Evolutionary conservation across 2,888 invertebrate genomes (phyloP), one percentile per base, ranked within the genome.

Genomic region (Tachina fera): DNA sequence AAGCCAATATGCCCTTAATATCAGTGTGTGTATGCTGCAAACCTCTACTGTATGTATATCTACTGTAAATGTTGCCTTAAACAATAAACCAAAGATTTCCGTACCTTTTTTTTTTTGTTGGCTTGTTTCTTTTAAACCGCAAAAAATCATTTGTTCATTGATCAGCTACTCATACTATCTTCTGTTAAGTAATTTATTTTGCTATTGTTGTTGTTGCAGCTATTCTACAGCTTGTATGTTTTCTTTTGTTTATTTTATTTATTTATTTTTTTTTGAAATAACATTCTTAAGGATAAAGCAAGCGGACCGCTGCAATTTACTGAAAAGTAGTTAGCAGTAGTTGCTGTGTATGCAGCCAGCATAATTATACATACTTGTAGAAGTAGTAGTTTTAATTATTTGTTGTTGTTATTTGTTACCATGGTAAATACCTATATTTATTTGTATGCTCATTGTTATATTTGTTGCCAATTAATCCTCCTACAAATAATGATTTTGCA

Each of bases 111-210:
- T 45, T n/a, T 6, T 51, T 70, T 60, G 4, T 49, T 49, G 31
- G 31, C 31, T 63, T 53, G 39, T 79, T 84, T 82, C 51, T 60
- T 47, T 81, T 87, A 71, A 84, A 87, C 87, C 87, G 72, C 87
- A 87, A 82, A 84, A 83, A 87, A 79, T 84, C 82, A 87, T 84
- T 87, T 87, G 87, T 84, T 82, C 84, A 87, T 84, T 87, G 86
- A 86, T 83, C 82, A 76, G 86, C 83, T 83, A 86, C 86, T 86
- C 83, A 84, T 81, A 65, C 68, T 70, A 77, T 83, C 86, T 86
- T 83, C 83, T 86, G 83, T 86, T 84, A 63, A 58, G 81, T 84
- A 81, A 83, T 77, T 79, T 76, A 71, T 79, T 78, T 83, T 51
- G 49, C 70, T 85, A 31, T 74, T 76, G 16, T 60, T 51, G 43